Conservation (phyloP, 2,797 vertebrate genomes). For the Buphagus erythrorhynchus region DNA sequence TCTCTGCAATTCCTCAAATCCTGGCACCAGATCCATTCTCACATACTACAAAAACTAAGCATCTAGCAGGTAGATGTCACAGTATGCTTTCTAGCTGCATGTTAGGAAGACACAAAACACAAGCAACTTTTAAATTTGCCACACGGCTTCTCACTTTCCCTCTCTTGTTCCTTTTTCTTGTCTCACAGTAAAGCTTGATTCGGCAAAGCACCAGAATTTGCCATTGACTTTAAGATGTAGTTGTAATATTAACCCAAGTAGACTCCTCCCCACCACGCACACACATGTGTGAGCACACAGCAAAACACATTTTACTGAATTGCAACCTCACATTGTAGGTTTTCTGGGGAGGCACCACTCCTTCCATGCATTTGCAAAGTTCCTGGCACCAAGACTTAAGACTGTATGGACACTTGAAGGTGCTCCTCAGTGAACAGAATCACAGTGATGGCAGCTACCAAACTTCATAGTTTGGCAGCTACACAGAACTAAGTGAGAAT, state of each 20-base stretch:
- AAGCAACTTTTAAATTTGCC: neutral
- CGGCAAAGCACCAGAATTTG: neutral
- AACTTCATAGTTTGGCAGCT: neutral
- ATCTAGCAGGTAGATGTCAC: neutral
- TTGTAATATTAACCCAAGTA: neutral
- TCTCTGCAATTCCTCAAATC: neutral
- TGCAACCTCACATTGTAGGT: neutral
- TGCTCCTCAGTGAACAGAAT: neutral
- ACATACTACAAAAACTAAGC: neutral
- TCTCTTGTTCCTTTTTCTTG: neutral
- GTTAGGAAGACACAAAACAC: neutral
- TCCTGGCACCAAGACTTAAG: neutral
- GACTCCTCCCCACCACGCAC: accelerated
- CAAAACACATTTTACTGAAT: neutral
- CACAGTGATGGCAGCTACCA: neutral
- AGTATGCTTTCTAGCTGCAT: neutral
- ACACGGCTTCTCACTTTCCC: neutral
- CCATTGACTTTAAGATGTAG: neutral
- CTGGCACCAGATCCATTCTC: neutral
- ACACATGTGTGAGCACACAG: neutral
- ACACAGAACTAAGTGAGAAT: neutral
- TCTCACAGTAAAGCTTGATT: neutral
- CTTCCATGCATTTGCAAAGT: neutral
- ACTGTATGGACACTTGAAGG: neutral
- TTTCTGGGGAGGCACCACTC: neutral